These are phyloP conservation scores for Unio delphinus DNA, from an alignment of 2,888 invertebrate genomes.

Conservation along the genomic window DNA sequence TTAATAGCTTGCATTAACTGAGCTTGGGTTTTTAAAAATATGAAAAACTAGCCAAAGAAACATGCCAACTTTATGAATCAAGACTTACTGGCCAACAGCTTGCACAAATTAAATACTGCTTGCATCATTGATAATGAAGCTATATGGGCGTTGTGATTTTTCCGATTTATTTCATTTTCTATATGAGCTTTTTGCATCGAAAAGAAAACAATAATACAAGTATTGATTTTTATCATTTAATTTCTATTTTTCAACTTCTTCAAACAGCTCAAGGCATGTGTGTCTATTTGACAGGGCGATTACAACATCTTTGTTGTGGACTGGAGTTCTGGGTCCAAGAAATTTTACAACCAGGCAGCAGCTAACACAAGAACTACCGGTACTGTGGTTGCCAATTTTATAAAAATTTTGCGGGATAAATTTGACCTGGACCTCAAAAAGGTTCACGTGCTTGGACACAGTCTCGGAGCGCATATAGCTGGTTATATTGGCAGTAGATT, in stretches of 20 bases:
- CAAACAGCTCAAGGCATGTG: constrained; percentile 9
- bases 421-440: constrained; percentile 27
- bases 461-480: constrained; percentile 89
- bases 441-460: constrained; percentile 81
- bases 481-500: constrained; percentile 85
- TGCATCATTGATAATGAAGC: no score
- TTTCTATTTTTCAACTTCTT: constrained; percentile 1
- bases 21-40: no score
- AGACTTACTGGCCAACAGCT: no score
- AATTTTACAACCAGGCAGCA: constrained; percentile 65
- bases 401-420: constrained; percentile 36
- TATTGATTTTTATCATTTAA: background rate
- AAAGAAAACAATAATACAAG: no score
- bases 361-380: constrained; percentile 69
- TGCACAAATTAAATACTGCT: no score
- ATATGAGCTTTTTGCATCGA: no score
- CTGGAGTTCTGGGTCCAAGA: constrained; percentile 48
- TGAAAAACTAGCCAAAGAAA: no score
- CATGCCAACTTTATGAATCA: no score
- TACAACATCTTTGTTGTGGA: constrained; percentile 51
- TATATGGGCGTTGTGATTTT: no score
- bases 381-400: constrained; percentile 58
- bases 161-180: no score
- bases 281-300: constrained; percentile 31
- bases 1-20: no score